Evolutionary conservation across 2,113 vertebrate genomes (phyloP).

Genomic region (Passer domesticus): DNA sequence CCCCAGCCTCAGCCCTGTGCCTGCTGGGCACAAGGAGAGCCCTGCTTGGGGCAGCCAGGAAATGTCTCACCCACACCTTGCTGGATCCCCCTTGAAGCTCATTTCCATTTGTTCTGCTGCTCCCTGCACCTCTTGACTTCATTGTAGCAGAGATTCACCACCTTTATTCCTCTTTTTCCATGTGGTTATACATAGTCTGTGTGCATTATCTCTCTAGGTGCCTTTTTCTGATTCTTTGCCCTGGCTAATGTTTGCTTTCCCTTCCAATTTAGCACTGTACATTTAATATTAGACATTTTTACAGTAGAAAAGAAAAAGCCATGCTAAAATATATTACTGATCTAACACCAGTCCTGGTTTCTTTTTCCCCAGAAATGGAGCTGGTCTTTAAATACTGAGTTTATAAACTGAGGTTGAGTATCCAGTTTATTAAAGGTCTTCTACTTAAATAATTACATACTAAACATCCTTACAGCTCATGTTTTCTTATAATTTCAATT

Average conservation of each 20-base stretch:
- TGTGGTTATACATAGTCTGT: accelerated
- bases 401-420: background rate
- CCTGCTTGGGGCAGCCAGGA: background rate
- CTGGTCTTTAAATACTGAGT: background rate
- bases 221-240: background rate
- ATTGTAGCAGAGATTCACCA: background rate
- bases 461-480: background rate
- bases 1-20: background rate
- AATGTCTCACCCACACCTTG: background rate
- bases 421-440: background rate
- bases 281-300: background rate
- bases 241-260: background rate
- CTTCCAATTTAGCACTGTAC: background rate
- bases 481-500: background rate
- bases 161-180: background rate
- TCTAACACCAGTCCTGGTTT: background rate
- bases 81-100: background rate
- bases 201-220: background rate
- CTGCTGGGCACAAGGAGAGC: background rate
- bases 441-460: background rate
- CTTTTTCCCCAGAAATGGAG: background rate
- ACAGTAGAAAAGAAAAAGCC: background rate
- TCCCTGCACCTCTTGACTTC: background rate
- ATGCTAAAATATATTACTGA: background rate
- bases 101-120: background rate